Evolutionary conservation across 2,113 vertebrate species (phyloP).

Genomic region (Lethenteron camtschaticum): DNA sequence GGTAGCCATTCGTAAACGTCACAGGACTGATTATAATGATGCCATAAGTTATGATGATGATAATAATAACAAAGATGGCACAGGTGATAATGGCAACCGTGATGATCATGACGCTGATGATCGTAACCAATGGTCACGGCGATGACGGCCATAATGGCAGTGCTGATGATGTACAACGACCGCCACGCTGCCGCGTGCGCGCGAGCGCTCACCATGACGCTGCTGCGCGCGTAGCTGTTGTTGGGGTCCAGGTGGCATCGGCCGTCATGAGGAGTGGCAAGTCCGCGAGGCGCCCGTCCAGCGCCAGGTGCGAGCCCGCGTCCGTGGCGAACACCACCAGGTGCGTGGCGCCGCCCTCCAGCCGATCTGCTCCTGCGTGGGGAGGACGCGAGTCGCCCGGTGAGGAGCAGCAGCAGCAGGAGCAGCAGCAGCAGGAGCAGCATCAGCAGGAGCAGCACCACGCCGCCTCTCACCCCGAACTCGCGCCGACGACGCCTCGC

Average conservation of each 20-base stretch:
- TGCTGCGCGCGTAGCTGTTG: conserved; percentile 29
- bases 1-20: no score
- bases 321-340: conserved; percentile 89
- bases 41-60: no score
- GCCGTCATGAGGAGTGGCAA: conserved; percentile 70
- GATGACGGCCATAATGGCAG: no score
- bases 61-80: no score
- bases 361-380: conserved; percentile 48
- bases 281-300: conserved; percentile 80
- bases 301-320: conserved; percentile 79
- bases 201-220: conserved; percentile 30
- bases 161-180: no score
- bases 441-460: background rate
- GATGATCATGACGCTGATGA: no score
- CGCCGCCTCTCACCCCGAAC: background rate
- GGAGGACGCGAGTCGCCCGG: no score
- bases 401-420: conserved; percentile 10
- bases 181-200: no score
- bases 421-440: conserved; percentile 8
- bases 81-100: no score
- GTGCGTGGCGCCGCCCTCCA: conserved; percentile 78
- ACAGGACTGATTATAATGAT: no score
- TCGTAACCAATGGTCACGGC: no score
- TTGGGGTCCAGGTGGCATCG: conserved; percentile 76
- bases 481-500: background rate